Base-by-base conservation (phyloP, 2,888 invertebrate species). In the Microplitis manilae region DNA sequence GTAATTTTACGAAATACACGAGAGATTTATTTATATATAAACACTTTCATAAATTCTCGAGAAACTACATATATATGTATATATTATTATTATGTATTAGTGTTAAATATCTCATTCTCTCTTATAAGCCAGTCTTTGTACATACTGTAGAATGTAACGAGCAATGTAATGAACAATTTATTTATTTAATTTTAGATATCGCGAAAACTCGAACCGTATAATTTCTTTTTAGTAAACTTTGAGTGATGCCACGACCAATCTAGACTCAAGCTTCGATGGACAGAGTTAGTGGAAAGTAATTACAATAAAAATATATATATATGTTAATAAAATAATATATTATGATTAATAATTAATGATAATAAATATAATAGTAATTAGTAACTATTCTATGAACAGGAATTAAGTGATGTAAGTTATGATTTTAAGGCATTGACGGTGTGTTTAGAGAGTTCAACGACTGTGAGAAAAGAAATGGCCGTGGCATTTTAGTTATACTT, bases 101-200 rank as follows among this genome's bases (percentile, higher is more conserved):
- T 68, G 15, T 41, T 50, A 41, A 41, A 68, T 68, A 68, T 41
- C 41, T 68, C 41, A 68, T 68, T 67, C 67, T 67, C 67, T 73
- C 73, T 39, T 68, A 13, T 50, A 50, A 50, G 75, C 76, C 76
- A 77, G 76, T 77, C 76, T 77, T 77, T 73, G 76, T 77, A 77
- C 76, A 75, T 70, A 77, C 76, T 77, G 68, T 50, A 77, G 68
- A 77, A 77, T 77, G 72, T 73, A 73, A 77, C 71, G 71, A 76
- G 70, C 39, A 30, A 30, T 30, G 30, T 30, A 41, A 70, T 70
- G 69, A 70, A 62, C 50, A 64, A 13, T 39, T 13, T 68, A 40
- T 72, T 65, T 73, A 9, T 38, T 13, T 72, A 40, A 62, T 61
- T 38, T 50, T 67, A n/a, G 30, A 30, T 30, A 30, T 68, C 41